Base-by-base conservation (phyloP, 2,113 vertebrate species). In the Coturnix japonica region DNA sequence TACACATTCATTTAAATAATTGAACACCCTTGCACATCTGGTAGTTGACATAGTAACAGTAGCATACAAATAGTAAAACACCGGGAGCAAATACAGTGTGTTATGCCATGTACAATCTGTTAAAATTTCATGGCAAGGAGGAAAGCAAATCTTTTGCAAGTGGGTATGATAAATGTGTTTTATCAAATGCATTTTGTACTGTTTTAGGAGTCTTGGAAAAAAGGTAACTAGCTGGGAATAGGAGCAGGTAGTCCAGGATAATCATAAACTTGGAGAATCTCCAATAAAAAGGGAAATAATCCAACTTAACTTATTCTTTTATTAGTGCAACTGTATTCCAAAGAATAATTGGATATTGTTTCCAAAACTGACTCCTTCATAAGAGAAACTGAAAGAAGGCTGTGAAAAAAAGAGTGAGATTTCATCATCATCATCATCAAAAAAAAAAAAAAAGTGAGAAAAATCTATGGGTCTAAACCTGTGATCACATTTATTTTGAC, bases 71-170 rank as follows among this genome's bases (percentile, higher is more conserved):
- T 13, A 33, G 69, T 30, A 60, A 67, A 57, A 47, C 30, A 10
- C 10, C 4, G 5, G 15, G 43, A 87, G 8, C 33, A 66, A 76
- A 43, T 47, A 79, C 4, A 82, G 23, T 35, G n/a, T 0, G 0
- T 47, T 76, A n/a, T 9, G 25, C 16, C 71, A 13, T 30, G 35
- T 31, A 61, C 17, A 47, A 25, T 47, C 59, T 61, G 15, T 61
- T 46, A 56, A 22, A 64, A 60, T 81, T 75, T 85, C 30, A 53
- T 12, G 11, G 22, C 35, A 85, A 87, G 86, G 21, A 25, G 78
- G 17, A 69, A 91, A 86, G 18, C 10, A 37, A 22, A 28, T 11
- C 8, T 13, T 44, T 57, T 30, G 5, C 28, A 69, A 87, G 33
- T 14, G 8, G 22, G 43, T 23, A 51, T 31, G 16, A 61, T 11